A percentile compares a stretch with the other conserved stretches of the same genome.
These are phyloP conservation scores for Zapornia atra DNA, from an alignment of 2,113 vertebrate genomes.

Conservation along the genomic window DNA sequence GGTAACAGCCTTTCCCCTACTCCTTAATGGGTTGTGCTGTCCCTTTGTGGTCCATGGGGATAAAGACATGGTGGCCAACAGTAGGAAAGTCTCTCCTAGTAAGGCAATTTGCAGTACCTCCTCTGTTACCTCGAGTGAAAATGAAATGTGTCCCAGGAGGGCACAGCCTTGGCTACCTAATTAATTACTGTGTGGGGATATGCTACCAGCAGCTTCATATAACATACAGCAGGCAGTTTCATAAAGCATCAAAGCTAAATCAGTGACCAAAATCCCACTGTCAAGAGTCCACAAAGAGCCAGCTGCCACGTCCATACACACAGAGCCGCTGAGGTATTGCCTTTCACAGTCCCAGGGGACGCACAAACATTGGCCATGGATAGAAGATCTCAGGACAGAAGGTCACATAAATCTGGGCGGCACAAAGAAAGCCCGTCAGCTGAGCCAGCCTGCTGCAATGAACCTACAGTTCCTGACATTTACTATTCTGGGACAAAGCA, in stretches of 20 bases:
- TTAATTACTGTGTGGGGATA: neutral
- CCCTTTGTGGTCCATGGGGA: neutral
- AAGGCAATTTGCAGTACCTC: neutral
- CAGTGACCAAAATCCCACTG: neutral
- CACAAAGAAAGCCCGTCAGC: neutral
- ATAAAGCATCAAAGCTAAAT: neutral
- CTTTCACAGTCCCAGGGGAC: neutral
- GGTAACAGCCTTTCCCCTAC: neutral
- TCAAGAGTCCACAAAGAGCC: neutral
- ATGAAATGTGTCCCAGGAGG: neutral
- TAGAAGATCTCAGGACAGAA: neutral
- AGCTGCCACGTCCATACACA: neutral
- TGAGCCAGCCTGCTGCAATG: neutral
- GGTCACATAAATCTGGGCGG: neutral
- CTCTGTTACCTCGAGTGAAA: neutral
- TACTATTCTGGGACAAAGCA: constrained; percentile 9
- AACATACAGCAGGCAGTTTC: neutral
- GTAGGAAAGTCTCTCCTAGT: neutral
- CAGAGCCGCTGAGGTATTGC: rapidly evolving
- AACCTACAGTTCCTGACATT: neutral
- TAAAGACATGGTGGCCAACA: neutral
- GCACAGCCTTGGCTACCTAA: neutral
- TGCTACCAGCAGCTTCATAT: neutral
- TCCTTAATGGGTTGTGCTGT: neutral
- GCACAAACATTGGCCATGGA: neutral